Conservation (phyloP, 2,888 invertebrate genomes). For the Torymus tubicola region DNA sequence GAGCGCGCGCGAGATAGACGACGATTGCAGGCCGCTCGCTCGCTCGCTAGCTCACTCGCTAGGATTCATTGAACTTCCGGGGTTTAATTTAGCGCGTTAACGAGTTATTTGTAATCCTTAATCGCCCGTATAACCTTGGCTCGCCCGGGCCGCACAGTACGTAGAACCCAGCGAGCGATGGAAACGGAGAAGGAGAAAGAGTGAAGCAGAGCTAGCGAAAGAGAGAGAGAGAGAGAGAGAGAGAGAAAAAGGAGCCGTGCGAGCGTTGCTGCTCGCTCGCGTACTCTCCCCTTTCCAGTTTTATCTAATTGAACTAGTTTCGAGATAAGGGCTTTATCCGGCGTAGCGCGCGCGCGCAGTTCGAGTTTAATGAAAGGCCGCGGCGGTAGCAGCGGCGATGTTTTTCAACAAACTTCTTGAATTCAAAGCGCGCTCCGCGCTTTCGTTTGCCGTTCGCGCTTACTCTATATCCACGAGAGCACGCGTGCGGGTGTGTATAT, state of each 20-base stretch:
- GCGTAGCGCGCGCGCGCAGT: conserved; percentile 48
- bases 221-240: neutral
- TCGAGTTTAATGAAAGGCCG: conserved; percentile 68
- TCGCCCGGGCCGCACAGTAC: neutral
- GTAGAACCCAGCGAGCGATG: conserved; percentile 6
- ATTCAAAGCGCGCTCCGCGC: conserved; percentile 36
- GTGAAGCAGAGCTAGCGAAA: neutral
- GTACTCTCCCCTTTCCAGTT: conserved; percentile 55
- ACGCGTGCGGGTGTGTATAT: no score
- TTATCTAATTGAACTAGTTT: conserved; percentile 70
- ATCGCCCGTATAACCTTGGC: conserved; percentile 61
- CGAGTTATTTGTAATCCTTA: conserved; percentile 62
- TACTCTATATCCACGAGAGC: no score
- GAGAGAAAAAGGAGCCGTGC: conserved; percentile 29
- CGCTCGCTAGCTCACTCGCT: no score
- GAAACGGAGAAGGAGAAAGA: neutral
- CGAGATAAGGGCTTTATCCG: conserved; percentile 65
- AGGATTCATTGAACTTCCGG: conserved; percentile 54
- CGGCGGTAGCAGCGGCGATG: conserved; percentile 52
- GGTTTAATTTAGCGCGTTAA: conserved; percentile 56
- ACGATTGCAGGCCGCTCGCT: conserved; percentile 10
- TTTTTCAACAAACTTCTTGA: conserved; percentile 58
- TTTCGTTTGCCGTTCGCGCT: no score
- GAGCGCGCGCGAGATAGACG: conserved; percentile 5
- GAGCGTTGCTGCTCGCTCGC: conserved; percentile 33